Base-by-base conservation (phyloP, 2,888 invertebrate genomes). In the Germaria angustata region DNA sequence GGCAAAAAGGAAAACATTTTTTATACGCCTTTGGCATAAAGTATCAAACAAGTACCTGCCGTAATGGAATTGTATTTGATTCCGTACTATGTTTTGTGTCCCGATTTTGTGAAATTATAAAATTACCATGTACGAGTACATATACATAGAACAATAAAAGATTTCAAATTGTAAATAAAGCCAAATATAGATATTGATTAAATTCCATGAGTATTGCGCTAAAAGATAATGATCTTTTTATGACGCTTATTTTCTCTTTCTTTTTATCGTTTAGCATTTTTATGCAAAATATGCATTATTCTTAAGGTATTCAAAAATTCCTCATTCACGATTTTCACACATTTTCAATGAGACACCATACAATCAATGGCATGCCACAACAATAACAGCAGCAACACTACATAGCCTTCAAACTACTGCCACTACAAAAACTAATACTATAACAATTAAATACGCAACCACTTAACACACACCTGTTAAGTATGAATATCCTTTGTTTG, bases 301-400 rank as follows among this genome's bases (percentile, higher is more conserved):
- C 28, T 6, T 28, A 28, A 73, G 53, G 75, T 55, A 75, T 75
- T 84, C 80, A 59, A 72, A 63, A 65, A 84, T 84, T 80, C 81
- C 32, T 61, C 11, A 51, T 57, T 79, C 84, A 81, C 80, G 68
- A 81, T 77, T 77, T 84, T 84, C 84, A 84, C 84, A 84, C 84
- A 81, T 73, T 69, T 79, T 65, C 55, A 39, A 41, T 51, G 41
- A 39, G 46, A 68, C 68, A 77, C n/a, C 51, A 34, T 3, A 49
- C 36, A 13, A 17, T 8, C 32, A 41, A 7, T 49, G 20, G 20
- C 15, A 20, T 24, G 65, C 63, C n/a, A 55, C 17, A n/a, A 44
- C 13, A n/a, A n/a, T n/a, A 22, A 22, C 69, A 49, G 6, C 11
- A 34, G n/a, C 2, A 46, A 46, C 22, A 63, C 11, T 11, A 36